These are phyloP conservation scores for Thecophora atra DNA, from an alignment of 2,888 invertebrate genomes.

Conservation along the genomic window DNA sequence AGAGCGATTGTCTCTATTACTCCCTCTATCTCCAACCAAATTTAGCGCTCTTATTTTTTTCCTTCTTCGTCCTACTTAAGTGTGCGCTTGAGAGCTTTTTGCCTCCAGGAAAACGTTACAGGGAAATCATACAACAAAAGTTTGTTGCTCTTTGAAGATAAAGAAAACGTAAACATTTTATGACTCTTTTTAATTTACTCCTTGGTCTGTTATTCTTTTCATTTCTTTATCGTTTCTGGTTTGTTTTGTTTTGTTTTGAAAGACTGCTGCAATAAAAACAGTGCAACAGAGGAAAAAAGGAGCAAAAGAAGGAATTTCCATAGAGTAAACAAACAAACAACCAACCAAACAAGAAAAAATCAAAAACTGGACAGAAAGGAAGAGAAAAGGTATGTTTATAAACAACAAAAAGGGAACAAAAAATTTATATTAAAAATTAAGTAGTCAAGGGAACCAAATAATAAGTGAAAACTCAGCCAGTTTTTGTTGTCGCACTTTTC, in stretches of 20 bases:
- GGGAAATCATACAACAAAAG: constrained; percentile 14
- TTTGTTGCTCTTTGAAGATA: constrained; percentile 26
- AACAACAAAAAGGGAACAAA: not conserved
- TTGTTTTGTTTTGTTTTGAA: not conserved
- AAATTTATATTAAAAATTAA: constrained; percentile 24
- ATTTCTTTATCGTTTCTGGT: not conserved
- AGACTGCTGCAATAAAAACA: not conserved
- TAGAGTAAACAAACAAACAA: not conserved
- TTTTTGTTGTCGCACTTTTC: not conserved
- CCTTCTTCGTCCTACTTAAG: not conserved
- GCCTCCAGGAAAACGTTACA: constrained; percentile 25
- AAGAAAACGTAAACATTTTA: constrained; percentile 9
- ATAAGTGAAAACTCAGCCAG: constrained; percentile 25
- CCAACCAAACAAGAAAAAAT: too few relatives aligned
- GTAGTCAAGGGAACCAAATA: constrained; percentile 24
- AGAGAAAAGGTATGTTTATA: not conserved
- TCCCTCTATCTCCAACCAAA: not conserved
- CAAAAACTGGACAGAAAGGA: not conserved
- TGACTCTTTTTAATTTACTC: constrained; percentile 16
- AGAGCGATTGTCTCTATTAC: not conserved
- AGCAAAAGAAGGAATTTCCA: not conserved
- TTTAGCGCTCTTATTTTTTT: not conserved
- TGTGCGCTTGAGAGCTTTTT: constrained; percentile 13
- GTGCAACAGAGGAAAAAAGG: not conserved
- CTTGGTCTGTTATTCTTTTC: not conserved